A percentile compares a stretch with the other conserved stretches of the same genome.
Conservation (phyloP, 1,140 invertebrate species). For the Eumaeus atala region DNA sequence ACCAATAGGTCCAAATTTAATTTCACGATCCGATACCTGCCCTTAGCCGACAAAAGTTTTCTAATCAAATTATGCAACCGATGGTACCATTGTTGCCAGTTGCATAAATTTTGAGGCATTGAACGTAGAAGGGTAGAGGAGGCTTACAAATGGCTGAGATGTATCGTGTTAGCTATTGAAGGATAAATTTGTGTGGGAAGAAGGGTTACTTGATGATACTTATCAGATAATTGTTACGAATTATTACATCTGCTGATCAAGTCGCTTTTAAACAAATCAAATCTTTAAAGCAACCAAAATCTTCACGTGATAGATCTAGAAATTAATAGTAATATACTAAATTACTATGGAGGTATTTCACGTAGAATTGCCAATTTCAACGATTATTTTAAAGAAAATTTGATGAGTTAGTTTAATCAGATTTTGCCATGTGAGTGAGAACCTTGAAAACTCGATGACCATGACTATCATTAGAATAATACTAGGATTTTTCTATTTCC, state of each 20-base stretch:
- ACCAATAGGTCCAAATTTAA: conserved; percentile 71
- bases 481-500: no score
- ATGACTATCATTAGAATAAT: no score
- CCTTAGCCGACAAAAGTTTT: conserved; percentile 56
- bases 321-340: no score
- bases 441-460: no score
- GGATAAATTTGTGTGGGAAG: conserved; percentile 59
- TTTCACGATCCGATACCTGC: conserved; percentile 71
- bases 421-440: no score
- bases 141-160: conserved; percentile 46
- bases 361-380: no score
- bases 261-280: conserved; percentile 8
- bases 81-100: conserved; percentile 59
- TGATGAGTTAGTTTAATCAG: no score
- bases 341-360: no score
- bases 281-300: background rate
- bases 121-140: conserved; percentile 59
- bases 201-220: conserved; percentile 64
- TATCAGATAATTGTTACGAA: conserved; percentile 72
- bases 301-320: no score
- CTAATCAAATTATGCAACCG: conserved; percentile 73
- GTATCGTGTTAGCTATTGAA: conserved; percentile 55
- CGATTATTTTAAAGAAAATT: no score
- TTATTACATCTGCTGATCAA: conserved; percentile 47
- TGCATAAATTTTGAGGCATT: conserved; percentile 66